Evolutionary conservation across 2,797 vertebrate genomes (phyloP).

Genomic region (Cyclura pinguis): DNA sequence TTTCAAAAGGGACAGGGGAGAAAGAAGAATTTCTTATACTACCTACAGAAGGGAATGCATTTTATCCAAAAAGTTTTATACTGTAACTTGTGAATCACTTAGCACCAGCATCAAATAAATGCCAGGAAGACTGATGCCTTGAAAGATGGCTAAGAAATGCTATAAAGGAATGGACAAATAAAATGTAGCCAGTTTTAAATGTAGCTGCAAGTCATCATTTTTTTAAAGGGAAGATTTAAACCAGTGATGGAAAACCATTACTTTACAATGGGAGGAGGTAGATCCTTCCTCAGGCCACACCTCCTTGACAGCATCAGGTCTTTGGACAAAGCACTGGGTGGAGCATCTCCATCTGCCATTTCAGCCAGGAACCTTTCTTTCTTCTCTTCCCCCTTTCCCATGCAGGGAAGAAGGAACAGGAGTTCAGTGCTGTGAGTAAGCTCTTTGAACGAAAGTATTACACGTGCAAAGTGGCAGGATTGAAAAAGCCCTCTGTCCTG

Average conservation of each 20-base stretch:
- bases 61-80: neutral
- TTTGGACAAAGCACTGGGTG: no score
- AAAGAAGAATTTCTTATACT: neutral
- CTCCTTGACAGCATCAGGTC: neutral
- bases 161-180: neutral
- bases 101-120: neutral
- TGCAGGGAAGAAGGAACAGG: neutral
- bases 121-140: neutral
- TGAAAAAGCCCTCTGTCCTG: neutral
- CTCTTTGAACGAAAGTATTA: no score
- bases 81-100: neutral
- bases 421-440: no score
- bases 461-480: neutral
- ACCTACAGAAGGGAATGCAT: neutral
- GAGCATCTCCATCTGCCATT: no score
- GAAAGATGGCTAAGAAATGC: neutral
- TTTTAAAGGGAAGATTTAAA: neutral
- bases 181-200: neutral
- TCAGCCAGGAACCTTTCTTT: neutral
- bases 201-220: neutral
- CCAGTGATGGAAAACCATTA: neutral
- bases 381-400: neutral
- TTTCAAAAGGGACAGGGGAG: neutral
- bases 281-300: neutral
- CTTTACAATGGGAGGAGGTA: neutral